Percentiles rank a stretch among this genome's conserved stretches.
phyloP scores from a whole-genome alignment of 2,797 vertebrate species.

The Hylomyscus alleni region DNA sequence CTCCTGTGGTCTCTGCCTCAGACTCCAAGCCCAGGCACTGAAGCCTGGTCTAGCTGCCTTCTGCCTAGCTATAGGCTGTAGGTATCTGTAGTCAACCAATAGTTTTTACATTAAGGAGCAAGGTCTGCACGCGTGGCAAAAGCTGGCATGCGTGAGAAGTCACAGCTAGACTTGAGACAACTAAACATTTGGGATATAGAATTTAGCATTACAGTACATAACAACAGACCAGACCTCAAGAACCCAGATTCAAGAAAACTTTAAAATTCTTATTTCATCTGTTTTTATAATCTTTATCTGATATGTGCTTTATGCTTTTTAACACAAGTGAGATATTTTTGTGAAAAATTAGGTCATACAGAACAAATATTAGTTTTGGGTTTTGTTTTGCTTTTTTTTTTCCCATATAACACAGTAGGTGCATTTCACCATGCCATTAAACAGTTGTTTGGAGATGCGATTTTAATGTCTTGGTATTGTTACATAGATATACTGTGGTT shows the following conservation, averaged over 20 bases:
- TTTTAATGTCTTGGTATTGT: constrained; percentile 27
- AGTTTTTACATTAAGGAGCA: neutral
- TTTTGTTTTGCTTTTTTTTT: neutral
- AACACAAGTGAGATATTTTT: neutral
- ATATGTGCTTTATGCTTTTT: neutral
- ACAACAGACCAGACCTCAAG: neutral
- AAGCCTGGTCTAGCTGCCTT: neutral
- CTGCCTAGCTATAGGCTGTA: neutral
- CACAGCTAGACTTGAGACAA: neutral
- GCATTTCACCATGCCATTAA: neutral
- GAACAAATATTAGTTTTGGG: constrained; percentile 37
- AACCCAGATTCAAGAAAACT: neutral
- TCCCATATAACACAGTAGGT: neutral
- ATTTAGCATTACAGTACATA: neutral
- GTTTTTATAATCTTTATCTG: constrained; percentile 24
- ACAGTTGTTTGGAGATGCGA: neutral
- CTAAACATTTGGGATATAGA: neutral
- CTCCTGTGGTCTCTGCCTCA: neutral
- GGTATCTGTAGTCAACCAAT: neutral
- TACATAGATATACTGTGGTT: neutral
- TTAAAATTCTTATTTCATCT: neutral
- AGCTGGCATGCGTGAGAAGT: neutral
- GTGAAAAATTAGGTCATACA: neutral
- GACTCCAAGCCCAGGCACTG: neutral
- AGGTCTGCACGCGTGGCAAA: neutral